These are phyloP conservation scores for Sesamia nonagrioides DNA, from an alignment of 1,140 invertebrate species.

Conservation along the genomic window DNA sequence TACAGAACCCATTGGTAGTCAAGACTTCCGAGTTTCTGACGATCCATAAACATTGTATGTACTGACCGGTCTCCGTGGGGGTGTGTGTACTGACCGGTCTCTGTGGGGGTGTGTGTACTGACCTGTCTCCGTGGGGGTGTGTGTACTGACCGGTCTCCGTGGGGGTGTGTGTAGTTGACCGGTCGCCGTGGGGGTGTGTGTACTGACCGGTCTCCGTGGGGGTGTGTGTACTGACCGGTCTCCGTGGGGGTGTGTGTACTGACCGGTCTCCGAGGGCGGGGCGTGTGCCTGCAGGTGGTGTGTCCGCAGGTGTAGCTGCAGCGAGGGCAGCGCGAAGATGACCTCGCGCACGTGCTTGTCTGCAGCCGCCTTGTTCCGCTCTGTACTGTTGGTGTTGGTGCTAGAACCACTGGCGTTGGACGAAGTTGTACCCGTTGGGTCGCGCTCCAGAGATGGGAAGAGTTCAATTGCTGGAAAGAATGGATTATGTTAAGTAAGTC, in stretches of 20 bases:
- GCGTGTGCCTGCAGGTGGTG: slow-evolving; percentile 94
- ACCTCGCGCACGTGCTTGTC: slow-evolving; percentile 97
- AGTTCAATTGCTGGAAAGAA: slow-evolving; percentile 92
- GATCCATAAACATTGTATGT: too few species aligned
- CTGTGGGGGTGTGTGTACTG: slow-evolving; percentile 94
- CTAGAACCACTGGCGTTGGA: slow-evolving; percentile 90
- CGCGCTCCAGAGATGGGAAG: slow-evolving; percentile 95
- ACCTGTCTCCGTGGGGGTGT: slow-evolving; percentile 96
- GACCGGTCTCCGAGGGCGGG: slow-evolving; percentile 92
- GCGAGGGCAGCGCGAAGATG: slow-evolving; percentile 97
- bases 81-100: slow-evolving; percentile 91
- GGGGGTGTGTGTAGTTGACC: slow-evolving; percentile 93
- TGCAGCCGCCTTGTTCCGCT: slow-evolving; percentile 82
- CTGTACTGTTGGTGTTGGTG: slow-evolving; percentile 88
- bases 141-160: slow-evolving; percentile 97
- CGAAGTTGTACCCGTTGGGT: slow-evolving; percentile 91
- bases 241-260: not conserved
- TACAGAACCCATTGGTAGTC: too few species aligned
- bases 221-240: too few species aligned
- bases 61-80: slow-evolving; percentile 91
- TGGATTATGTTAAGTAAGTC: slow-evolving; percentile 16
- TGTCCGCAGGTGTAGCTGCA: slow-evolving; percentile 97
- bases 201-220: slow-evolving; percentile 91
- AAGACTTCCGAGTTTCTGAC: too few species aligned
- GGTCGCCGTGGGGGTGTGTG: slow-evolving; percentile 88